phyloP scores from a whole-genome alignment of 2,113 vertebrate genomes.

The Aviceda subcristata region DNA sequence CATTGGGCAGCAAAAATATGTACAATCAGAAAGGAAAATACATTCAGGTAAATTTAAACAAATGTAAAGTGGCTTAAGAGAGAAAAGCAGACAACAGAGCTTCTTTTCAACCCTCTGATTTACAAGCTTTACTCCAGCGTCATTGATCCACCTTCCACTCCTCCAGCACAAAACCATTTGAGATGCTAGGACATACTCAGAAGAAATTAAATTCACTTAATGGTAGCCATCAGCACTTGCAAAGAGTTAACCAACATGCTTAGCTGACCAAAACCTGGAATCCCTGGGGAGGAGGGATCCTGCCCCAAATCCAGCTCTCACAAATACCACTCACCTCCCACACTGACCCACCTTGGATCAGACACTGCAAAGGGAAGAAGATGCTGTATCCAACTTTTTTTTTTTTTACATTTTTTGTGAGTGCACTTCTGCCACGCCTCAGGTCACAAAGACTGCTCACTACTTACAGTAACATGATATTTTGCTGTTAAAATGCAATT shows the following conservation, averaged over 20 bases:
- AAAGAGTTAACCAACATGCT: not conserved
- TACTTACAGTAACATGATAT: fast-evolving
- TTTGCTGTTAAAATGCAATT: not conserved
- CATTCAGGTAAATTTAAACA: fast-evolving
- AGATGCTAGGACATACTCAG: fast-evolving
- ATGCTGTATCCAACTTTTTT: fast-evolving
- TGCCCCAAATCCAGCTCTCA: not conserved
- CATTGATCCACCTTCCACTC: no score
- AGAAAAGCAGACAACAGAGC: not conserved
- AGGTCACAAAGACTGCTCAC: not conserved
- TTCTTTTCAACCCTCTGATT: not conserved
- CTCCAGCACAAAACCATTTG: not conserved
- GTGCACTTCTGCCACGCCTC: not conserved
- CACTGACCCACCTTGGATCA: fast-evolving
- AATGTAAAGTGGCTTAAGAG: not conserved
- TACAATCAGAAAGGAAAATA: not conserved
- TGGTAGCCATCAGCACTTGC: fast-evolving
- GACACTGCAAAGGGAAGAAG: not conserved
- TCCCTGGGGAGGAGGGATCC: not conserved
- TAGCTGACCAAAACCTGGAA: not conserved
- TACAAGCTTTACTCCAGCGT: fast-evolving
- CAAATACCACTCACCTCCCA: not conserved
- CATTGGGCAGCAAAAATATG: not conserved
- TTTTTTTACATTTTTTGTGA: no score
- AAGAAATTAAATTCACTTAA: not conserved